Percentiles rank a stretch among this genome's conserved stretches.
Evolutionary conservation across 2,113 vertebrate genomes (phyloP).

Genomic region (Indicator indicator): DNA sequence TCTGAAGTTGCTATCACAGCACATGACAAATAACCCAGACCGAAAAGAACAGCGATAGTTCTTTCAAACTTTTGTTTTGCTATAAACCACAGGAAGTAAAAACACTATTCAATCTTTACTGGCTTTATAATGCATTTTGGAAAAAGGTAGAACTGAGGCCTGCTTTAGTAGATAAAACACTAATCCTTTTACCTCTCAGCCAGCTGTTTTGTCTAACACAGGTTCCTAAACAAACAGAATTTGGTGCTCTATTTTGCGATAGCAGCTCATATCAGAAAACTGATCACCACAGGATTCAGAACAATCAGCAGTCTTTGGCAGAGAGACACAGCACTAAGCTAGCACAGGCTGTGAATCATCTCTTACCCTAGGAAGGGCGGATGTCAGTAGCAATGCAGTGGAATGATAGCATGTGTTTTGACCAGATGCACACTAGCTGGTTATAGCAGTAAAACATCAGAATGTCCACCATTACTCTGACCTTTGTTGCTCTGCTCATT

Average conservation of each 20-base stretch:
- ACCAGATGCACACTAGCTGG: neutral
- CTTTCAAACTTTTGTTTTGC: neutral
- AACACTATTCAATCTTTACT: neutral
- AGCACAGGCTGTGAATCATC: slow-evolving; percentile 27
- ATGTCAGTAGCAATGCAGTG: neutral
- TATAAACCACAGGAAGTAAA: neutral
- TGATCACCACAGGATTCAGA: slow-evolving; percentile 3
- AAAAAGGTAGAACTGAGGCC: neutral
- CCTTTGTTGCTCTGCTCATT: neutral
- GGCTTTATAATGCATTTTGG: neutral
- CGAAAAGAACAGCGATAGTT: neutral
- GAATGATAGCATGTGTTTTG: neutral
- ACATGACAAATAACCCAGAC: neutral
- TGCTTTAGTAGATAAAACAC: slow-evolving; percentile 52
- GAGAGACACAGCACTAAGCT: neutral
- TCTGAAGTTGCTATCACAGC: neutral
- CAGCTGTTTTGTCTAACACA: slow-evolving; percentile 33
- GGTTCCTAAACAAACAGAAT: slow-evolving; percentile 53
- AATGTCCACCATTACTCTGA: slow-evolving; percentile 31
- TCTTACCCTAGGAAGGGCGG: neutral
- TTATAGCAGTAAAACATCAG: neutral
- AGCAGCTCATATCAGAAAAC: slow-evolving; percentile 14
- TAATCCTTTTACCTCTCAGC: slow-evolving; percentile 52
- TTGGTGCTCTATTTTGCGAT: neutral
- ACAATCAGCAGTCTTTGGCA: slow-evolving; percentile 9